A percentile compares a stretch with the other conserved stretches of the same genome.
Conservation (phyloP, 1,140 invertebrate species). For the Penaeus vannamei region DNA sequence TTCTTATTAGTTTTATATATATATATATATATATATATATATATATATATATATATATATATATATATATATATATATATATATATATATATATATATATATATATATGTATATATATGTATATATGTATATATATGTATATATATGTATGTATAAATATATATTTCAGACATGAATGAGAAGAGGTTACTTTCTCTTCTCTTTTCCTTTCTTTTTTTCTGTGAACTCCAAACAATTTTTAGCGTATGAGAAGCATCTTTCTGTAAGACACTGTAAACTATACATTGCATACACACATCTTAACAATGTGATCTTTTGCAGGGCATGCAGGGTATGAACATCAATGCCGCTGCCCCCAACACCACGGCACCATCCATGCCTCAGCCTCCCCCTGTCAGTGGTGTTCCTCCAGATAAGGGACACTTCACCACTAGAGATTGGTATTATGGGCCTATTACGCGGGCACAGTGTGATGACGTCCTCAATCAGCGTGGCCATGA, state of each 20-base stretch:
- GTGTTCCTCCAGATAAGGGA: conserved; percentile 37
- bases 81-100: background rate
- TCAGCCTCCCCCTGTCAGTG: conserved; percentile 19
- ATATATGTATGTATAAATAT: conserved; percentile 10
- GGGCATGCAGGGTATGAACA: conserved; percentile 58
- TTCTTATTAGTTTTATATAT: background rate
- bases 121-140: conserved; percentile 22
- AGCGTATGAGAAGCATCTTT: too few species aligned
- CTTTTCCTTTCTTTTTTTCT: background rate
- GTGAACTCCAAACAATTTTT: background rate
- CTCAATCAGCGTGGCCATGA: conserved; percentile 95
- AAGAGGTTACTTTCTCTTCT: background rate
- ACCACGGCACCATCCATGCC: conserved; percentile 36
- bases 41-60: conserved; percentile 20
- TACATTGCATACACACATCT: too few species aligned
- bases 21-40: conserved; percentile 28
- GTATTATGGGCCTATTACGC: conserved; percentile 97
- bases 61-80: conserved; percentile 1
- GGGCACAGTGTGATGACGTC: conserved; percentile 94
- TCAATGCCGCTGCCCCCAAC: conserved; percentile 43
- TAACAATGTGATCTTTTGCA: background rate
- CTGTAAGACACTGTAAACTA: background rate
- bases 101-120: conserved; percentile 22
- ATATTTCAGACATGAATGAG: background rate
- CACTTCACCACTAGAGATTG: conserved; percentile 82